Percentiles rank a stretch among this genome's conserved stretches.
These are phyloP conservation scores for Drosophila histrio DNA, from an alignment of 2,888 invertebrate genomes.

Conservation along the genomic window DNA sequence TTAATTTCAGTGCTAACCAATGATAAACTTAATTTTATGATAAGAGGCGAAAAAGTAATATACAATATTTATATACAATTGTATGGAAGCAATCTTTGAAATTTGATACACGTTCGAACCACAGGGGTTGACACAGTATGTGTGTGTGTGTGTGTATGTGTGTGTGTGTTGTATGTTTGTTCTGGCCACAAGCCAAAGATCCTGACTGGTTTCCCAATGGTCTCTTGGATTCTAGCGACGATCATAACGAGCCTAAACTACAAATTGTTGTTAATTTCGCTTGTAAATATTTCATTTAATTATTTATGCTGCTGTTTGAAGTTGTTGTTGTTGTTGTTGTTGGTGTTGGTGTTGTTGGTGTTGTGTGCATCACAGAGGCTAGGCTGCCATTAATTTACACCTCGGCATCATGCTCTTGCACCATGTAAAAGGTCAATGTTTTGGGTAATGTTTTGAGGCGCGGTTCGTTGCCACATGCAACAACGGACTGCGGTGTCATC, in stretches of 20 bases:
- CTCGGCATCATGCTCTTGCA: conserved; percentile 19
- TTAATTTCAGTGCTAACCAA: conserved; percentile 79
- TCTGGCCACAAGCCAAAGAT: not conserved
- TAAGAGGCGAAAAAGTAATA: conserved; percentile 49
- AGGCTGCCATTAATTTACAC: conserved; percentile 49
- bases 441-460: conserved; percentile 24
- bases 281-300: conserved; percentile 76
- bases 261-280: conserved; percentile 79
- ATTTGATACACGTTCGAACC: conserved; percentile 53
- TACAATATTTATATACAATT: conserved; percentile 31
- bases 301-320: conserved; percentile 64
- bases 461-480: not conserved
- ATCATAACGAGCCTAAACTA: conserved; percentile 64
- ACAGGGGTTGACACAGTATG: conserved; percentile 47
- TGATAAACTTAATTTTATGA: conserved; percentile 76
- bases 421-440: conserved; percentile 65
- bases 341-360: conserved; percentile 1
- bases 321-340: not conserved
- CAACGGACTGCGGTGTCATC: not conserved
- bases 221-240: conserved; percentile 21
- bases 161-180: not conserved
- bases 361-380: conserved; percentile 21
- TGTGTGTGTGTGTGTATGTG: not conserved
- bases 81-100: conserved; percentile 26
- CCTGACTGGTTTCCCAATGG: conserved; percentile 17